Conservation (phyloP, 2,113 vertebrate species). For the Parotia lawesii region DNA sequence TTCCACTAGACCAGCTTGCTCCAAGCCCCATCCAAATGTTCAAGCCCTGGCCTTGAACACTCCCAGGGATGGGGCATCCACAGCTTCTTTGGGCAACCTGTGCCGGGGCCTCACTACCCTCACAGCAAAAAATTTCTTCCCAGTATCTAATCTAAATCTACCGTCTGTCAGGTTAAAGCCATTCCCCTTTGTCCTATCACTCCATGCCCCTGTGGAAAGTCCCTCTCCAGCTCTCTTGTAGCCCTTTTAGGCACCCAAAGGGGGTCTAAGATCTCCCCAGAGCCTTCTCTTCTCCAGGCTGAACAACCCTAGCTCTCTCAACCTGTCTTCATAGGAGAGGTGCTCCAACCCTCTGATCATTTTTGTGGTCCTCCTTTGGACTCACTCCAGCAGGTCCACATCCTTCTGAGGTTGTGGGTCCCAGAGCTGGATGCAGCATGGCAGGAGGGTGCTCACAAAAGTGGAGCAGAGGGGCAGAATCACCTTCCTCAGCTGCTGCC, state of each 20-base stretch:
- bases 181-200: not conserved
- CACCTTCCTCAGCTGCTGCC: not conserved
- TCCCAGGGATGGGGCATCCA: not conserved
- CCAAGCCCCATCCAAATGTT: not conserved
- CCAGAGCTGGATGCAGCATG: not conserved
- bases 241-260: not conserved
- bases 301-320: not conserved
- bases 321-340: not conserved
- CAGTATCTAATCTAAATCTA: not conserved
- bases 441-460: not conserved
- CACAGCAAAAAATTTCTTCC: not conserved
- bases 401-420: not conserved
- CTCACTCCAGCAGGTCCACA: not conserved
- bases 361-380: not conserved
- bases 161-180: not conserved
- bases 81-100: not conserved
- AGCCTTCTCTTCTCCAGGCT: not conserved
- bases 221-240: not conserved
- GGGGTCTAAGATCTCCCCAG: not conserved
- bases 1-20: not conserved
- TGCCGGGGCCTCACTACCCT: not conserved
- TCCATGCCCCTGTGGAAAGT: not conserved
- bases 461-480: not conserved
- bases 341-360: not conserved
- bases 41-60: not conserved